A percentile compares a stretch with the other conserved stretches of the same genome.
Evolutionary conservation across 2,888 invertebrate species (phyloP).

Genomic region (Cyclophora punctaria): DNA sequence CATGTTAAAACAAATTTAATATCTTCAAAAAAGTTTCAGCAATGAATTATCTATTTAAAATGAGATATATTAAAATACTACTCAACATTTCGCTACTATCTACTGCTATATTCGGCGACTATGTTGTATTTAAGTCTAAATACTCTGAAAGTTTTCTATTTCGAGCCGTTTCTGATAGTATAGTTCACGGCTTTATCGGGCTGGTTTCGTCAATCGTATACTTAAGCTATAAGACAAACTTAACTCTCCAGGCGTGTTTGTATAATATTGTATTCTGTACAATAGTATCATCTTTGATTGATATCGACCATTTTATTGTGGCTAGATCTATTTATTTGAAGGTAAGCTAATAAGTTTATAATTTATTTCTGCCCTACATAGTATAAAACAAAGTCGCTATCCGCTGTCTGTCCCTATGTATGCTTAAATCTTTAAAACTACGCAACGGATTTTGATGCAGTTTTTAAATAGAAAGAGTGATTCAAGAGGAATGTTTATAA

Average conservation of each 20-base stretch:
- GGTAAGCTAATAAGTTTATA: conserved; percentile 27
- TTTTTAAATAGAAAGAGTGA: too few relatives aligned
- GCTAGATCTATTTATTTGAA: conserved; percentile 52
- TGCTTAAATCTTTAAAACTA: too few relatives aligned
- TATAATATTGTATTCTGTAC: conserved; percentile 47
- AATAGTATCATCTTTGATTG: conserved; percentile 46
- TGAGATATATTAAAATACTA: conserved; percentile 38
- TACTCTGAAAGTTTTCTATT: conserved; percentile 41
- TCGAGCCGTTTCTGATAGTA: conserved; percentile 45
- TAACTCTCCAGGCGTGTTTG: conserved; percentile 25
- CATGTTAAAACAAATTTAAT: too few relatives aligned
- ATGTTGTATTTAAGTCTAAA: conserved; percentile 52
- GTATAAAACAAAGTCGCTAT: too few relatives aligned
- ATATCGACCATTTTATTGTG: conserved; percentile 56
- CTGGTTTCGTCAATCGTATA: conserved; percentile 47
- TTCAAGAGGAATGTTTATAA: too few relatives aligned
- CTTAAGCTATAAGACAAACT: conserved; percentile 36
- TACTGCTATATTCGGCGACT: conserved; percentile 46
- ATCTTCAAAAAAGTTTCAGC: too few relatives aligned
- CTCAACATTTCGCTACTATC: conserved; percentile 33
- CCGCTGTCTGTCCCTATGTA: too few relatives aligned
- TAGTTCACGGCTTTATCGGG: conserved; percentile 47
- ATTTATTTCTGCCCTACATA: too few relatives aligned
- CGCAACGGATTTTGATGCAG: too few relatives aligned
- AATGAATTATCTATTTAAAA: conserved; percentile 12